phyloP scores from a whole-genome alignment of 2,888 invertebrate species.

The Lasioglossum zephyrum region DNA sequence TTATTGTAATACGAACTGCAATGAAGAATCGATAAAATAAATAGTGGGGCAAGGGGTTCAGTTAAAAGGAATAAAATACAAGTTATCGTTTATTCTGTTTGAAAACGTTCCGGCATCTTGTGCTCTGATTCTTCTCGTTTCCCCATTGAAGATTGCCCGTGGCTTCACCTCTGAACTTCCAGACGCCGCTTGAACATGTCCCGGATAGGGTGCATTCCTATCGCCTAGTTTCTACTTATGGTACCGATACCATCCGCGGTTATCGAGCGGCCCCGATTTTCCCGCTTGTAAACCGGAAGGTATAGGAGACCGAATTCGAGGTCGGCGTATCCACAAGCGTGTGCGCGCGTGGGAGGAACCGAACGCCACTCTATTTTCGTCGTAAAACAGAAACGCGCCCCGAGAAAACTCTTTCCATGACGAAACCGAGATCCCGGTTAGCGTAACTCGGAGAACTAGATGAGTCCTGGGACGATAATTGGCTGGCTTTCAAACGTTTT shows the following conservation, averaged over 20 bases:
- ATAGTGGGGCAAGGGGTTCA: too few species aligned
- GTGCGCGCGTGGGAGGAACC: conserved; percentile 15
- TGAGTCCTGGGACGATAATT: not conserved
- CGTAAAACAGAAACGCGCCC: conserved; percentile 47
- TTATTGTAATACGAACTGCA: too few species aligned
- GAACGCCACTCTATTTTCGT: conserved; percentile 54
- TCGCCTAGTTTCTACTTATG: conserved; percentile 7
- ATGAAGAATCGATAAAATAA: too few species aligned
- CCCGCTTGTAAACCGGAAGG: not conserved
- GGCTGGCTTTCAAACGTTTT: conserved; percentile 1
- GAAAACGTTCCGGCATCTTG: too few species aligned
- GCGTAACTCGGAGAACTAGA: conserved; percentile 22
- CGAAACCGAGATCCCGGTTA: conserved; percentile 27
- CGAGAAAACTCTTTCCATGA: conserved; percentile 20
- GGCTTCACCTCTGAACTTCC: conserved; percentile 4
- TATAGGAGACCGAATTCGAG: not conserved
- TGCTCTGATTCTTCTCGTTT: not conserved
- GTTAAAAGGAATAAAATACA: too few species aligned
- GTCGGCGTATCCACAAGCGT: conserved; percentile 18
- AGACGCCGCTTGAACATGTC: not conserved
- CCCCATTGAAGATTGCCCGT: not conserved
- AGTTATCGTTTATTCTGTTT: too few species aligned
- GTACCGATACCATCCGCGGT: not conserved
- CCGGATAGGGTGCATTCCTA: conserved; percentile 7
- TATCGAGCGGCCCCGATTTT: conserved; percentile 14